Evolutionary conservation across 2,797 vertebrate species (phyloP), one percentile per base, ranked within the genome.

Genomic region (Fundulus diaphanus): DNA sequence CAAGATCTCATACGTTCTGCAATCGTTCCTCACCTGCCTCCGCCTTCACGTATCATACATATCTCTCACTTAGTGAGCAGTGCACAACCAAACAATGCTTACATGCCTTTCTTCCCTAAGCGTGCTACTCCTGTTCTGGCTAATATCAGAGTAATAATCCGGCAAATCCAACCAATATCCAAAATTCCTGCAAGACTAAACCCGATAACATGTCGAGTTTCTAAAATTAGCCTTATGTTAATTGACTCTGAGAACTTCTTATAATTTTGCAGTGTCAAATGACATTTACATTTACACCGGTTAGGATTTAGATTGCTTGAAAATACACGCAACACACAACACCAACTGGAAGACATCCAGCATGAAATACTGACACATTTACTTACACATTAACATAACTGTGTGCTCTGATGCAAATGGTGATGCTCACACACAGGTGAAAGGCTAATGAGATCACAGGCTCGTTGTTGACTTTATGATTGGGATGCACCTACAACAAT

Each of bases 271-370:
- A 76, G 46, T 1, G 73, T 74, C 68, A 67, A 73, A 79, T 44
- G 7, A 42, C 49, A n/a, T n/a, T n/a, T 81, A 68, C 51, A 40
- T 35, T 66, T 29, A 7, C 22, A 73, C 74, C 54, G 68, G 18
- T 49, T 69, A 78, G 52, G 24, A 57, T 82, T 82, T 71, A 13
- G 85, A 77, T 85, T 80, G 80, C 67, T 78, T 85, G 61, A 73
- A 82, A 85, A 72, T 72, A 87, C 79, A 90, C 72, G 84, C 40
- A 78, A 81, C 72, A 82, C 9, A 84, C 29, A 87, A 86, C 81
- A 80, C 54, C 73, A 83, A 77, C 13, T 89, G 87, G 85, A 91
- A 90, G 82, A 94, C 92, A 92, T 93, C 93, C 79, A 90, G 84
- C 81, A 81, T 87, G 85, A 82, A 83, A 92, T 86, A 87, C 79